phyloP scores from a whole-genome alignment of 2,113 vertebrate species.

The Gallinago jamesoni region DNA sequence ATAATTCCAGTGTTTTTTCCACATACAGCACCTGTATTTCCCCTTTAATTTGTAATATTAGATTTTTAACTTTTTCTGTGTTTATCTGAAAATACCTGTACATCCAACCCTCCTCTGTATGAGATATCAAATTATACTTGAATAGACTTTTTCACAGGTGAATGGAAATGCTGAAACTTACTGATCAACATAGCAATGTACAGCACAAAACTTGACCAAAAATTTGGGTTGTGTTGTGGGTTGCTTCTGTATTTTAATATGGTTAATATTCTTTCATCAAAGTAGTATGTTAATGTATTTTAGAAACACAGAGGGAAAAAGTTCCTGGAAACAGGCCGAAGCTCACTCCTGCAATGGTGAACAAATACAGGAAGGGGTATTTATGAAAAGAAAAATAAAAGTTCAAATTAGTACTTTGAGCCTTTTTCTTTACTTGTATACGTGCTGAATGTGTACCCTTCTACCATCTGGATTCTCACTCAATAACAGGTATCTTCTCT shows the following conservation, averaged over 20 bases:
- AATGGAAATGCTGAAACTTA: not conserved
- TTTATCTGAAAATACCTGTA: not conserved
- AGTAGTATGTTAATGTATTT: not conserved
- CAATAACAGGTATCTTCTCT: not conserved
- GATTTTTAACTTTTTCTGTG: not conserved
- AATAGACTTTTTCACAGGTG: not conserved
- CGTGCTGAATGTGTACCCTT: not conserved
- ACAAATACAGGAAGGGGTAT: not conserved
- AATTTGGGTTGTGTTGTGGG: not conserved
- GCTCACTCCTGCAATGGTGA: not conserved
- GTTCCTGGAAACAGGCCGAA: not conserved
- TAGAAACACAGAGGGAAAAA: not conserved
- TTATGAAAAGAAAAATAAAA: not conserved
- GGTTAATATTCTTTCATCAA: not conserved
- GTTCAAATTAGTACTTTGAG: not conserved
- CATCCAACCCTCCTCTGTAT: not conserved
- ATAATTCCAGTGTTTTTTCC: not conserved
- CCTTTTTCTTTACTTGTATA: not conserved
- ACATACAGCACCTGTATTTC: not conserved
- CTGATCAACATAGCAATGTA: not conserved
- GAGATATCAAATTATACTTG: not conserved
- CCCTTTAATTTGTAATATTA: not conserved
- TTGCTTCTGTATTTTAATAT: not conserved
- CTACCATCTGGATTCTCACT: not conserved
- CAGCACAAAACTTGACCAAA: not conserved